Evolutionary conservation across 1,140 invertebrate species (phyloP), one percentile per base, ranked within the genome.

Genomic region (Papilio xuthus): DNA sequence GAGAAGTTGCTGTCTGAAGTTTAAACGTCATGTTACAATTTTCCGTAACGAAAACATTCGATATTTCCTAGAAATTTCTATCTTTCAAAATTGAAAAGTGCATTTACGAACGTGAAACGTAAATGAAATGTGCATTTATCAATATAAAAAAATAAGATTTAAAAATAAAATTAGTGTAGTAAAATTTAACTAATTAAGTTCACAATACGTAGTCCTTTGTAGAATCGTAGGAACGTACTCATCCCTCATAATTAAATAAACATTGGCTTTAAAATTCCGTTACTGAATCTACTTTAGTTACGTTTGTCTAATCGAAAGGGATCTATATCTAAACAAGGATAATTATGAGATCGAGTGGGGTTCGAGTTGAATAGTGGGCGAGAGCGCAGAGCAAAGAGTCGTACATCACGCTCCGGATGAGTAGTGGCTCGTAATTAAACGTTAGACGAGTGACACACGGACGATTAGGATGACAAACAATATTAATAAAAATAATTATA

Each of bases 341-440:
- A 67, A 67, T 67, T 67, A 67, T 67, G 60, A 67, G 60, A 67
- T 67, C 60, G 26, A 67, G 60, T 67, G 60, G 60, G 60, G 1
- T 67, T 28, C 26, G 26, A 26, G 23, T 26, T 67, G 60, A 67
- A 67, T 67, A 67, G 60, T 28, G 26, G 60, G 26, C 23, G 23
- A 28, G 60, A 67, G 60, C 56, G 56, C 60, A 67, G 60, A 67
- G 60, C 26, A 67, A 67, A 67, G 60, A 67, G 60, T 67, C 60
- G 60, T 63, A 63, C 60, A 67, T 67, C 60, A 67, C 60, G 26
- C 60, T 67, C 60, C 60, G 60, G 60, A 28, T 67, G 60, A 67
- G 13, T 67, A 67, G 60, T 67, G 60, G 60, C 26, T 67, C 60
- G 60, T 32, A 67, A 67, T 67, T 67, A 67, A 67, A 67, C 60